Evolutionary conservation across 2,113 vertebrate genomes (phyloP), one percentile per base, ranked within the genome.

Genomic region (Neodontobutis hainanensis): DNA sequence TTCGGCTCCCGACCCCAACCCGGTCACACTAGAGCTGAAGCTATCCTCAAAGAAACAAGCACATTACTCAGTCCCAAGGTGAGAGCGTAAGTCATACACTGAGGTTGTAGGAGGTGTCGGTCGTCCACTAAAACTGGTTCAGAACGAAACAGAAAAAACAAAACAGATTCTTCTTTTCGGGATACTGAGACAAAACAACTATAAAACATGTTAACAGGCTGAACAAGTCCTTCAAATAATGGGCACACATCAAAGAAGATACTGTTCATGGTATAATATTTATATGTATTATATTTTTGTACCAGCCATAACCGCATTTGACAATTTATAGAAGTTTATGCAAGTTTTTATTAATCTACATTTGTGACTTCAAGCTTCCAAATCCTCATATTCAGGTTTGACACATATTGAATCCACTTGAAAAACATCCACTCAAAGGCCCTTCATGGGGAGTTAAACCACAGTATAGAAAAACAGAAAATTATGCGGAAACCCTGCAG

Each of bases 41-140:
- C 66, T 77, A 75, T 85, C 78, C 85, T 83, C 75, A 72, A 72
- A 76, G 73, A 71, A 71, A 79, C 61, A 57, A 75, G 70, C 80
- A 78, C 81, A 89, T 91, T 70, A 81, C 73, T 88, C 85, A 82
- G 75, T 75, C 70, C 65, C 71, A 77, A 80, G 85, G 81, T 85
- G 71, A 78, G 64, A 84, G 45, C 66, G 83, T 81, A 86, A 85
- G 82, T 80, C 85, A 85, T 70, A 83, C 74, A 43, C 80, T 83
- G 63, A 87, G 87, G 87, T 89, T 80, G 73, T 72, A 80, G 73
- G 80, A 80, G 71, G 81, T 76, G 75, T 74, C 76, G 74, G 70
- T 81, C 61, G n/a, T n/a, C n/a, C n/a, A n/a, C n/a, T n/a, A n/a
- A n/a, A 55, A 75, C 67, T 70, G 79, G 73, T 82, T 84, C 86